Conservation (phyloP, 2,113 vertebrate species). For the Herpetotheres cachinnans region DNA sequence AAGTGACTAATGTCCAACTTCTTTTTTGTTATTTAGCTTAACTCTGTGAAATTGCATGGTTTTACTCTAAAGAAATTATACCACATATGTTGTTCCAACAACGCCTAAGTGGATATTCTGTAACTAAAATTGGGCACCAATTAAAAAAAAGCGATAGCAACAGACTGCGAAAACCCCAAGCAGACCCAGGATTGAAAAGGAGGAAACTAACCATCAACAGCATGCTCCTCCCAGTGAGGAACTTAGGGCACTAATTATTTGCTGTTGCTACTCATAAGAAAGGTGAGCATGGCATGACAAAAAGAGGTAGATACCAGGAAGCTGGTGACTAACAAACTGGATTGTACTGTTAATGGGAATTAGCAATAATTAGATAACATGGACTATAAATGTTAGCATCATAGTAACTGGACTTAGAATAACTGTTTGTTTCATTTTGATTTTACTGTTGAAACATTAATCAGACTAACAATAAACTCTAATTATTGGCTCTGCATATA, state of each 20-base stretch:
- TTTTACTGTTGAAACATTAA: slow-evolving; percentile 7
- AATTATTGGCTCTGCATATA: not conserved
- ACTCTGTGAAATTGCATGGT: not conserved
- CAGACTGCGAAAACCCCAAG: not conserved
- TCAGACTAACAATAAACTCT: slow-evolving; percentile 4
- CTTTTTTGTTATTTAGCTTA: not conserved
- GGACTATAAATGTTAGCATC: not conserved
- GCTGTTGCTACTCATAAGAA: not conserved
- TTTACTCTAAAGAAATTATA: not conserved
- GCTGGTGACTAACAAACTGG: not conserved
- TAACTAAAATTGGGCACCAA: not conserved
- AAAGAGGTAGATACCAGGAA: not conserved
- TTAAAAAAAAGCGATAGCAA: not conserved
- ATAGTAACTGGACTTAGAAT: not conserved
- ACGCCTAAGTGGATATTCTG: not conserved
- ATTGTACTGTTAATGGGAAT: not conserved
- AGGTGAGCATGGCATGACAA: not conserved
- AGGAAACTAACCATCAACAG: not conserved
- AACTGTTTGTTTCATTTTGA: not conserved
- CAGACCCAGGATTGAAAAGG: not conserved
- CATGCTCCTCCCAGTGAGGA: not conserved
- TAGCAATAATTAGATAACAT: not conserved
- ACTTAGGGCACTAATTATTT: not conserved
- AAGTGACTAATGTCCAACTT: not conserved
- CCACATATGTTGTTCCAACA: not conserved